Evolutionary conservation across 37 sponge, comb jelly and placozoan species (phyloP).

Genomic region (Amphimedon queenslandica): DNA sequence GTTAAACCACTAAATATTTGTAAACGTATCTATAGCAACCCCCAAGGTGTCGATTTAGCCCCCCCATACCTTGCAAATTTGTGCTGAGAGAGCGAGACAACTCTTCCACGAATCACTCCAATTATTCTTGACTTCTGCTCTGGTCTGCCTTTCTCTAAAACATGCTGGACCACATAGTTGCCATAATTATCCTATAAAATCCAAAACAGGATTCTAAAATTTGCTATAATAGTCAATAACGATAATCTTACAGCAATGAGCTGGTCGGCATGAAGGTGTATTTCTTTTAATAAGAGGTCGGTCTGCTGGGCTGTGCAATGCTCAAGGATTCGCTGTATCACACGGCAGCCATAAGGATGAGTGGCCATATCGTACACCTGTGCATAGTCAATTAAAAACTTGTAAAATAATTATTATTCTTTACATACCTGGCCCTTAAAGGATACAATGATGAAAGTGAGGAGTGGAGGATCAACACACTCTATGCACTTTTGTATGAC

Average conservation of each 20-base stretch:
- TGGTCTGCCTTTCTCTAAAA: slow-evolving; percentile 78
- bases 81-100: slow-evolving; percentile 82
- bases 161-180: slow-evolving; percentile 92
- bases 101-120: slow-evolving; percentile 48
- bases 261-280: slow-evolving; percentile 61
- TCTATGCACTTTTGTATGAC: slow-evolving; percentile 97
- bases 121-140: slow-evolving; percentile 79
- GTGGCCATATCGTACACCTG: slow-evolving; percentile 79
- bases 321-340: slow-evolving; percentile 94
- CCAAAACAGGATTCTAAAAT: not conserved
- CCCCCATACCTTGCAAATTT: slow-evolving; percentile 90
- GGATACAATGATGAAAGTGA: slow-evolving; percentile 70
- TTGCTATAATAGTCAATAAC: not conserved
- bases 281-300: slow-evolving; percentile 68
- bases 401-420: not conserved
- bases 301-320: slow-evolving; percentile 80
- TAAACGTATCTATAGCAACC: too few relatives aligned
- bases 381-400: not conserved
- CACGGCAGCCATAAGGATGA: slow-evolving; percentile 96
- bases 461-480: slow-evolving; percentile 62
- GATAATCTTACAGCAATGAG: slow-evolving; percentile 62
- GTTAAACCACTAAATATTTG: too few relatives aligned
- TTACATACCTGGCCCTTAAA: slow-evolving; percentile 66
- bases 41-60: too few relatives aligned
- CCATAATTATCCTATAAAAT: slow-evolving; percentile 74